Evolutionary conservation across 2,888 invertebrate species (phyloP).

Genomic region (Hydrotaea diabolus): DNA sequence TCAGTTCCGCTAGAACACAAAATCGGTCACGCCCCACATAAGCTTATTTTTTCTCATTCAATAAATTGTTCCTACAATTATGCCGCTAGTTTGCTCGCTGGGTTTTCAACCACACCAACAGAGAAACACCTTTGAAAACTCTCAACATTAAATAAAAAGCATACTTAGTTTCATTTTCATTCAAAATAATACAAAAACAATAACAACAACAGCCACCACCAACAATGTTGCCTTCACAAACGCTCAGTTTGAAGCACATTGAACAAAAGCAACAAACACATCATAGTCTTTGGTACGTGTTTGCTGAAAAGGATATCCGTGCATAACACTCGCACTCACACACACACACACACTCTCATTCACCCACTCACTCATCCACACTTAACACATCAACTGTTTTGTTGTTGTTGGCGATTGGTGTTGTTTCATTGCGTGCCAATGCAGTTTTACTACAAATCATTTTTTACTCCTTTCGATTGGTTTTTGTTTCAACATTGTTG

Average conservation of each 20-base stretch:
- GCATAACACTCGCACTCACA: background rate
- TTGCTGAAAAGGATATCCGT: slow-evolving; percentile 53
- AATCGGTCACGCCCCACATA: too few relatives aligned
- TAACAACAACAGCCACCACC: background rate
- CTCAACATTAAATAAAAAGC: slow-evolving; percentile 25
- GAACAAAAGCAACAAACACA: slow-evolving; percentile 13
- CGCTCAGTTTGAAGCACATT: background rate
- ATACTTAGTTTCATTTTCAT: slow-evolving; percentile 4
- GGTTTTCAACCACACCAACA: background rate
- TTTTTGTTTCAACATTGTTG: slow-evolving; percentile 53
- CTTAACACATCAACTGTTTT: slow-evolving; percentile 7
- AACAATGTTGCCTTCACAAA: background rate
- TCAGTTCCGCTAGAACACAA: too few relatives aligned
- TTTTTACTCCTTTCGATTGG: slow-evolving; percentile 57
- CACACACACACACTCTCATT: background rate
- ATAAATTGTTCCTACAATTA: background rate
- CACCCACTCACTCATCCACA: background rate
- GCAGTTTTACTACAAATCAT: slow-evolving; percentile 77
- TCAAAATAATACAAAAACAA: background rate
- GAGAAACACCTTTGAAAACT: slow-evolving; percentile 43
- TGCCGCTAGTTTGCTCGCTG: too few relatives aligned
- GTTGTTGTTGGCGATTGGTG: background rate
- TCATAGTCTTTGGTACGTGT: background rate
- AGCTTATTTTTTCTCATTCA: too few relatives aligned
- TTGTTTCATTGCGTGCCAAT: slow-evolving; percentile 75